A percentile compares a stretch with the other conserved stretches of the same genome.
Conservation (phyloP, 1,140 invertebrate species). For the Oscheius sp. region DNA sequence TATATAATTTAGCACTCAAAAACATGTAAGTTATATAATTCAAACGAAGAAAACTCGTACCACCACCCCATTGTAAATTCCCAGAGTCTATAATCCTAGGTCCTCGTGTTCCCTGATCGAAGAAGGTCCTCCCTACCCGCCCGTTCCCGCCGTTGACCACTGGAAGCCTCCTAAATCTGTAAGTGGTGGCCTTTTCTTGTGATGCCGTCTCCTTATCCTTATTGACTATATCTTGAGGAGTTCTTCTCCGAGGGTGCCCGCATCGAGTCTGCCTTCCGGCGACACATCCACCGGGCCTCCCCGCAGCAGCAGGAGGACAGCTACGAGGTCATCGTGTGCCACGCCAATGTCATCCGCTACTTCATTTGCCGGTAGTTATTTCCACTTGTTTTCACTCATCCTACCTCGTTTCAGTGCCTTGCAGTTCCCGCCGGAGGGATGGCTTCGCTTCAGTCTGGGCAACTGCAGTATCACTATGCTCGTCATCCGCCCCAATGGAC, state of each 20-base stretch:
- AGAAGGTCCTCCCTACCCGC: constrained; percentile 83
- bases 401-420: constrained; percentile 72
- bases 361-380: constrained; percentile 81
- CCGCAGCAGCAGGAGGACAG: constrained; percentile 77
- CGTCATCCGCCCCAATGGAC: constrained; percentile 78
- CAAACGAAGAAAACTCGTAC: neutral
- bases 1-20: too few relatives aligned
- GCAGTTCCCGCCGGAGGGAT: constrained; percentile 94
- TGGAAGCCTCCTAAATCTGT: constrained; percentile 81
- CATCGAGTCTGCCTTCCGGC: constrained; percentile 92
- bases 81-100: constrained; percentile 7
- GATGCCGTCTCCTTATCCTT: neutral
- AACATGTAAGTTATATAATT: neutral
- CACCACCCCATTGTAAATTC: neutral
- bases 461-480: constrained; percentile 91
- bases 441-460: constrained; percentile 84
- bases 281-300: constrained; percentile 85
- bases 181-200: constrained; percentile 50
- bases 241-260: constrained; percentile 88
- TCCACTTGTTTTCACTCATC: neutral
- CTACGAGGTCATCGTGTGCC: constrained; percentile 90
- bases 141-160: constrained; percentile 80
- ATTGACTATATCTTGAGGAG: constrained; percentile 69
- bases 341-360: constrained; percentile 96
- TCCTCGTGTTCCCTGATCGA: constrained; percentile 68